A percentile compares a stretch with the other conserved stretches of the same genome.
Conservation (phyloP, 2,888 invertebrate species). For the Acleris emargana region DNA sequence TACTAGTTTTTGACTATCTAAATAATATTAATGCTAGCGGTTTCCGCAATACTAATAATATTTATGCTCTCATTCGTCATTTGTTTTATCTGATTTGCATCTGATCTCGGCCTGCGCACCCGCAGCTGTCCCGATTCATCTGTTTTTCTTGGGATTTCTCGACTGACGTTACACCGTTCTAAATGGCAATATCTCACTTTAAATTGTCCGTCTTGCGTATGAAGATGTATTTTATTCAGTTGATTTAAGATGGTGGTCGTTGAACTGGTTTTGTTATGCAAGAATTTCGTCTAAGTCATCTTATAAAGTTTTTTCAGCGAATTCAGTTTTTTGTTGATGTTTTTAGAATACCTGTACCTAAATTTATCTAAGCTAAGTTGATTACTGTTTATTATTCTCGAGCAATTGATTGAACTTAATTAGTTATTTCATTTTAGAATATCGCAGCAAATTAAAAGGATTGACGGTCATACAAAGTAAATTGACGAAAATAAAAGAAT, state of each 20-base stretch:
- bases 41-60: slow-evolving; percentile 19
- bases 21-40: not conserved
- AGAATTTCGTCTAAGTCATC: not conserved
- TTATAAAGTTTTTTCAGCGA: not conserved
- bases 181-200: slow-evolving; percentile 49
- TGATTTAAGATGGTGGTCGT: slow-evolving; percentile 6
- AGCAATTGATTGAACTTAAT: too few species aligned
- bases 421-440: too few species aligned
- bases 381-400: too few species aligned
- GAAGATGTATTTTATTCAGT: slow-evolving; percentile 17
- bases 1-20: not conserved
- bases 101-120: slow-evolving; percentile 39
- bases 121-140: slow-evolving; percentile 42
- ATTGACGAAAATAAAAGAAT: too few species aligned
- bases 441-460: too few species aligned
- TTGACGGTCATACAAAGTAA: too few species aligned
- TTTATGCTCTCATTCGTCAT: slow-evolving; percentile 18
- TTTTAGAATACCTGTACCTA: too few species aligned
- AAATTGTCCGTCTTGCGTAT: slow-evolving; percentile 47
- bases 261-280: slow-evolving; percentile 3
- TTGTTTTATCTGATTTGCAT: slow-evolving; percentile 37
- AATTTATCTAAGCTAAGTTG: too few species aligned
- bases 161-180: slow-evolving; percentile 42
- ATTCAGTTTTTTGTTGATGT: too few species aligned
- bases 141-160: slow-evolving; percentile 42